Percentiles rank a stretch among this genome's conserved stretches.
Evolutionary conservation across 1,140 invertebrate genomes (phyloP).

Genomic region (Hestina assimilis): DNA sequence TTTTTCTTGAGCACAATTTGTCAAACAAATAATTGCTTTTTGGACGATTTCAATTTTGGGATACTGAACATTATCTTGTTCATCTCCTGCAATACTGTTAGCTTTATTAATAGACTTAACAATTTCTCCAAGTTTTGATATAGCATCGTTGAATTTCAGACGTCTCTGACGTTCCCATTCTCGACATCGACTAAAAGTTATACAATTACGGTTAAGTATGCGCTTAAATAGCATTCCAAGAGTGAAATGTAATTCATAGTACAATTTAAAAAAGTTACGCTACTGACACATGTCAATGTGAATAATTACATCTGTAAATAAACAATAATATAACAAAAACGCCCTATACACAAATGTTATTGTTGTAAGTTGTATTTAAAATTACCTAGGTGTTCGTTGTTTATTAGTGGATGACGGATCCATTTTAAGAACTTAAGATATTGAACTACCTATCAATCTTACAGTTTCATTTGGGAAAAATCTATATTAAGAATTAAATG

Average conservation of each 20-base stretch:
- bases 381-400: constrained; percentile 53
- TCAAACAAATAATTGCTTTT: constrained; percentile 62
- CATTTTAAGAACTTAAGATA: constrained; percentile 12
- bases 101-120: constrained; percentile 56
- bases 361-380: not conserved
- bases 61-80: constrained; percentile 52
- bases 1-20: constrained; percentile 53
- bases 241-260: not conserved
- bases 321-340: not conserved
- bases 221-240: not conserved
- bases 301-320: not conserved
- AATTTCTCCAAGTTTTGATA: constrained; percentile 60
- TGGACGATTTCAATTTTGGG: constrained; percentile 71
- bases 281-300: no score
- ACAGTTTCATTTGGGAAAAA: no score
- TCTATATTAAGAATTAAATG: no score
- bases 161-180: constrained; percentile 68
- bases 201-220: not conserved
- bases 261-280: no score
- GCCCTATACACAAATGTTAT: not conserved
- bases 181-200: constrained; percentile 51
- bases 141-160: constrained; percentile 68
- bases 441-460: no score
- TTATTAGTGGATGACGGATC: constrained; percentile 32
- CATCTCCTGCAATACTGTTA: constrained; percentile 37